Base-by-base conservation (phyloP, 2,113 vertebrate genomes). In the Excalfactoria chinensis region DNA sequence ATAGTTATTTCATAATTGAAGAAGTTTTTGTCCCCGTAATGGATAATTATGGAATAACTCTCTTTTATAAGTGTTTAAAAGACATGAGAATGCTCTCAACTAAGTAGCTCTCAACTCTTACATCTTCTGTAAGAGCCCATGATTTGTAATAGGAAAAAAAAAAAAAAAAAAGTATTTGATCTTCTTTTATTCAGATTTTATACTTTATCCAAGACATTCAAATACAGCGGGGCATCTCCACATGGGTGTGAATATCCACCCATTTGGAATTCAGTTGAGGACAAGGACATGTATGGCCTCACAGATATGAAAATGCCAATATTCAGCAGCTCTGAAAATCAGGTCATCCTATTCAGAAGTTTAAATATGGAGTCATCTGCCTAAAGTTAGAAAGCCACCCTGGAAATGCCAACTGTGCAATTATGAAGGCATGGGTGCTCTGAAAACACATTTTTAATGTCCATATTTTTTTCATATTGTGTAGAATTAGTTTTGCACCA, bases 21-120 rank as follows among this genome's bases (percentile, higher is more conserved):
- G 23, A 94, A 92, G 23, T 86, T 91, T 90, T 95, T 87, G 84
- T 87, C 68, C 63, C 60, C 0, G 5, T 80, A 93, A 87, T 76
- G 63, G 55, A 85, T 90, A 94, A 93, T 89, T 87, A 87, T 71
- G 59, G 74, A 95, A 95, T 76, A 85, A 90, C 70, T 13, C 44
- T 90, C 37, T 89, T 86, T 81, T 68, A 21, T 83, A 92, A 89
- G 71, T 73, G 51, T 94, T 96, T 91, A 87, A 95, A 88, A 93
- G 81, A 80, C 60, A 87, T n/a, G 37, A 89, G 88, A 91, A 95
- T 48, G 41, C 68, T 92, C 81, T 92, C 84, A 79, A 85, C 44
- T 84, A 87, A 92, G 78, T 82, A 92, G 74, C 74, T 90, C 49
- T 94, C 71, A 93, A 80, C 71, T 60, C 88, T 84, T 80, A 93